Percentiles rank a stretch among this genome's conserved stretches.
phyloP scores from a whole-genome alignment of 2,797 vertebrate species.

The Crocidura indochinensis region DNA sequence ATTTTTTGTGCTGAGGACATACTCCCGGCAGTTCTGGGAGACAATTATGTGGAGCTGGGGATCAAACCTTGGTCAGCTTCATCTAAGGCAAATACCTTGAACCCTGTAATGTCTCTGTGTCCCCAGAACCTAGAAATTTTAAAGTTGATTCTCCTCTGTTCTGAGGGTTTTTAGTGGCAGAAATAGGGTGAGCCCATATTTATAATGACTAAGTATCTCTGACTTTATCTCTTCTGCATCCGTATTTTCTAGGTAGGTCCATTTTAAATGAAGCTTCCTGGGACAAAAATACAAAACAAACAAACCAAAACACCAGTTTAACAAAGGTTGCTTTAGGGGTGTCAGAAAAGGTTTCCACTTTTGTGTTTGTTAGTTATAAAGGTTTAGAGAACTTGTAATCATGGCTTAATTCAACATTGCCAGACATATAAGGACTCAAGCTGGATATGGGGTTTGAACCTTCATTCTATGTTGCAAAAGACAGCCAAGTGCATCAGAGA shows the following conservation, averaged over 20 bases:
- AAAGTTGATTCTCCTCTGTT: neutral
- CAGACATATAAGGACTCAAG: neutral
- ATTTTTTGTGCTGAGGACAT: too few relatives aligned
- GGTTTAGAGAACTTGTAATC: neutral
- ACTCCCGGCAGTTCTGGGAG: too few relatives aligned
- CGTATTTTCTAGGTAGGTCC: neutral
- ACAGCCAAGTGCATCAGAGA: too few relatives aligned
- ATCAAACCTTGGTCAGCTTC: too few relatives aligned
- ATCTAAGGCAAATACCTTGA: too few relatives aligned
- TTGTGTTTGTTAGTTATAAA: conserved; percentile 16
- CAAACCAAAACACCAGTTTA: neutral
- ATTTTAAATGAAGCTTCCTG: neutral
- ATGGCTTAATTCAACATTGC: neutral
- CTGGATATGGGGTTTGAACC: neutral
- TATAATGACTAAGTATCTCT: too few relatives aligned
- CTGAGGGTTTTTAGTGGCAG: neutral
- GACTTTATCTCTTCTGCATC: too few relatives aligned
- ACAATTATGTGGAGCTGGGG: too few relatives aligned
- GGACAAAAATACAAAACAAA: neutral
- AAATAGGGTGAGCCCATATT: neutral
- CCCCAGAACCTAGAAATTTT: neutral
- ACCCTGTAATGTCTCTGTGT: too few relatives aligned
- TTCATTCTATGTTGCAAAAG: too few relatives aligned
- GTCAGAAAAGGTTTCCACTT: neutral
- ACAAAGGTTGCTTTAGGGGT: neutral